Evolutionary conservation across 2,888 invertebrate species (phyloP).

Genomic region (Lamproptera curius): DNA sequence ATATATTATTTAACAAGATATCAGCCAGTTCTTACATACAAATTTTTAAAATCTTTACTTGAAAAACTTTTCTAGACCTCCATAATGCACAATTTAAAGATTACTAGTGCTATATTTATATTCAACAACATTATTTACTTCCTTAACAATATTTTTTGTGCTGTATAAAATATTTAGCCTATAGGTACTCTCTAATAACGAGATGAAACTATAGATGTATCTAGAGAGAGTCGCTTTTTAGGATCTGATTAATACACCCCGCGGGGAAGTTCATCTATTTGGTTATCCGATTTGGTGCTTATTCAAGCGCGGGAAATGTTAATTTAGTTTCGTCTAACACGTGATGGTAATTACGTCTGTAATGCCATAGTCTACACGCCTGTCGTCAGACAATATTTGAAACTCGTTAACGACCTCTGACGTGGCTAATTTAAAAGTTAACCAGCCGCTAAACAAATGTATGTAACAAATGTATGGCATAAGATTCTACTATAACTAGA

Average conservation of each 20-base stretch:
- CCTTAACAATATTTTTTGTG: no score
- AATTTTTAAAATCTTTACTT: no score
- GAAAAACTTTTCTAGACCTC: no score
- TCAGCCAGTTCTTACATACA: no score
- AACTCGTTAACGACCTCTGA: not conserved
- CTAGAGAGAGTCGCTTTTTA: slow-evolving; percentile 32
- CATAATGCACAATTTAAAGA: no score
- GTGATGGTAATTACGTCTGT: slow-evolving; percentile 1
- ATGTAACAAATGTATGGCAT: no score
- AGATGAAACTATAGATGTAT: slow-evolving; percentile 31
- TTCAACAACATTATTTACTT: no score
- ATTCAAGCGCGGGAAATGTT: slow-evolving; percentile 26
- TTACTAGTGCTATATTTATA: no score
- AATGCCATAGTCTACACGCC: not conserved
- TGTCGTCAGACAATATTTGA: not conserved
- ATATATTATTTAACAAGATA: no score
- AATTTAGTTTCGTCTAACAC: slow-evolving; percentile 18
- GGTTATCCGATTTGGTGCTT: slow-evolving; percentile 27
- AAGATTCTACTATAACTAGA: not conserved
- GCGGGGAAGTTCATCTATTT: slow-evolving; percentile 24
- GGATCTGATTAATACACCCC: slow-evolving; percentile 43
- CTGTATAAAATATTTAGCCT: no score
- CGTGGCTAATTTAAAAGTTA: not conserved
- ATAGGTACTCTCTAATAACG: slow-evolving; percentile 39
- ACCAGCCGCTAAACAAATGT: not conserved